phyloP scores from a whole-genome alignment of 2,113 vertebrate species.

The Scatophagus argus region DNA sequence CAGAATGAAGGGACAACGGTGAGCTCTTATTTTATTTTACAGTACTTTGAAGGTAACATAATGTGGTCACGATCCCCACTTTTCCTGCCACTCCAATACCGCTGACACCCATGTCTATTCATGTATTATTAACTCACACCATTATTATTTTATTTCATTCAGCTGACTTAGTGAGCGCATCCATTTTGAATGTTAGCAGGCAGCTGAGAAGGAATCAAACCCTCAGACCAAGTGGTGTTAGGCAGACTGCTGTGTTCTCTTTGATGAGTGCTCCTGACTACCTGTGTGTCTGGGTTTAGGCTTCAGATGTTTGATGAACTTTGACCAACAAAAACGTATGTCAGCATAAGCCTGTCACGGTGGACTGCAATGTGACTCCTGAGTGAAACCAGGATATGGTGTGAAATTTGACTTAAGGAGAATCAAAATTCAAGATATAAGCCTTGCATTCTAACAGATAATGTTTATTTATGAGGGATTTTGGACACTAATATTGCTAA shows the following conservation, averaged over 20 bases:
- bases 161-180: slow-evolving; percentile 49
- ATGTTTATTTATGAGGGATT: no score
- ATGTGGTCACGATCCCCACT: neutral
- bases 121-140: slow-evolving; percentile 66
- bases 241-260: slow-evolving; percentile 23
- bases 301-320: neutral
- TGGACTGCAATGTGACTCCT: neutral
- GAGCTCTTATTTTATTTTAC: slow-evolving; percentile 5
- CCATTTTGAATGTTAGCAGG: slow-evolving; percentile 52
- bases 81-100: neutral
- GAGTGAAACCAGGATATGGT: neutral
- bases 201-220: neutral
- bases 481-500: no score
- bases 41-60: neutral
- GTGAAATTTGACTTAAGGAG: neutral
- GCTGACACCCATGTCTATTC: slow-evolving; percentile 42
- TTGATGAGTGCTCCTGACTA: slow-evolving; percentile 15
- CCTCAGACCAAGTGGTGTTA: neutral
- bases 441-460: no score
- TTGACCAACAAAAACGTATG: neutral
- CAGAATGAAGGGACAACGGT: no score
- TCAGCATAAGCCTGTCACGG: neutral
- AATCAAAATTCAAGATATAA: no score
- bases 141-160: slow-evolving; percentile 69
- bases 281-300: neutral